phyloP scores from a whole-genome alignment of 2,888 invertebrate species.

The Brachyptera risi region DNA sequence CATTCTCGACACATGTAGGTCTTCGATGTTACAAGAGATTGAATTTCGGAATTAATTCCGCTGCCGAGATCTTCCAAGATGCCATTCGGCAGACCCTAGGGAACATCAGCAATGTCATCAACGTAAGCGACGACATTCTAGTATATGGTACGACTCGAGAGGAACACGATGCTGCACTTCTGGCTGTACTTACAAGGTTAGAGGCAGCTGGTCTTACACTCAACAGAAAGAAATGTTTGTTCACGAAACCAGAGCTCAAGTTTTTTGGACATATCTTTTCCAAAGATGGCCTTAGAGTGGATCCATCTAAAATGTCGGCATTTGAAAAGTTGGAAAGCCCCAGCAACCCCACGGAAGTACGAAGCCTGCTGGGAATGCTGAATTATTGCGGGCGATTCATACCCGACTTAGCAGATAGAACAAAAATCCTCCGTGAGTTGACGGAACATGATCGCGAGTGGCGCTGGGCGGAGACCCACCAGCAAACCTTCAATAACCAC shows the following conservation, averaged over 20 bases:
- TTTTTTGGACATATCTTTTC: conserved; percentile 4
- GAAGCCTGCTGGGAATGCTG: neutral
- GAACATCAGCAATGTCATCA: conserved; percentile 6
- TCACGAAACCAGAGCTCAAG: neutral
- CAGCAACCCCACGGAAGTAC: neutral
- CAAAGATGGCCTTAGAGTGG: neutral
- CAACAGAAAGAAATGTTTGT: neutral
- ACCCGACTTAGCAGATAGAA: neutral
- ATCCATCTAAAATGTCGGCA: neutral
- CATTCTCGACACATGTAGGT: conserved; percentile 6
- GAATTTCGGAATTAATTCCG: conserved; percentile 11
- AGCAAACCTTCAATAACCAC: neutral
- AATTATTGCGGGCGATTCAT: neutral
- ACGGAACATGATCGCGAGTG: neutral
- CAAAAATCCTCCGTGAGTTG: neutral
- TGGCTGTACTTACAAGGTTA: neutral
- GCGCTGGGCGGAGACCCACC: neutral
- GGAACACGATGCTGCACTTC: neutral
- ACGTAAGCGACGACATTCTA: conserved; percentile 9
- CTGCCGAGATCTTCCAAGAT: conserved; percentile 2
- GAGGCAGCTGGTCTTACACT: conserved; percentile 2
- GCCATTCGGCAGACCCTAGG: neutral
- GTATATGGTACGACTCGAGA: neutral
- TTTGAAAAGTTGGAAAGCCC: neutral
- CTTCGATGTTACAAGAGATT: neutral